These are phyloP conservation scores for Piprites chloris DNA, from an alignment of 2,113 vertebrate genomes.

Conservation along the genomic window DNA sequence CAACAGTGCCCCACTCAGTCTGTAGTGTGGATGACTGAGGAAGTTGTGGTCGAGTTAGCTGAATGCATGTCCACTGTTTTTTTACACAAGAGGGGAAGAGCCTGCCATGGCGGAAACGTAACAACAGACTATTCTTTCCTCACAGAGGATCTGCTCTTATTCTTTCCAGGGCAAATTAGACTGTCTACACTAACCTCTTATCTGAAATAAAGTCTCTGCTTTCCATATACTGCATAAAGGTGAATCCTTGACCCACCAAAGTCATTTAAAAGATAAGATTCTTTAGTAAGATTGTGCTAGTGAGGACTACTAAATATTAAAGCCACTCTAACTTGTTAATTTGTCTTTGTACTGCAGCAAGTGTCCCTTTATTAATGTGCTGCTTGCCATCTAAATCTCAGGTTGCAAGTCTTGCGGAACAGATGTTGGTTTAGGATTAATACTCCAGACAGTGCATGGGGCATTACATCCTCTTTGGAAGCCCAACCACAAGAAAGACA, in stretches of 20 bases:
- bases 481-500: neutral
- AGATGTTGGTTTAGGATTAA: neutral
- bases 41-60: neutral
- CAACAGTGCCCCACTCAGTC: neutral
- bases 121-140: neutral
- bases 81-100: neutral
- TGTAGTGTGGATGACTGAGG: neutral
- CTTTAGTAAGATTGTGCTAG: neutral
- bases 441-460: neutral
- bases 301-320: neutral
- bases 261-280: neutral
- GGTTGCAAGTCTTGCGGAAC: neutral
- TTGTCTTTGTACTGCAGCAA: neutral
- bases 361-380: neutral
- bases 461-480: neutral
- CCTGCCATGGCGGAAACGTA: neutral
- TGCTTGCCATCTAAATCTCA: neutral
- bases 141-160: neutral
- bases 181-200: neutral
- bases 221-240: neutral
- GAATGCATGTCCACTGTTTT: neutral
- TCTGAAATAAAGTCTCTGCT: neutral
- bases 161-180: neutral
- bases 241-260: neutral
- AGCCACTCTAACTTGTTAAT: neutral